A percentile compares a stretch with the other conserved stretches of the same genome.
Evolutionary conservation across 2,888 invertebrate genomes (phyloP).

Genomic region (Frankliniella intonsa): DNA sequence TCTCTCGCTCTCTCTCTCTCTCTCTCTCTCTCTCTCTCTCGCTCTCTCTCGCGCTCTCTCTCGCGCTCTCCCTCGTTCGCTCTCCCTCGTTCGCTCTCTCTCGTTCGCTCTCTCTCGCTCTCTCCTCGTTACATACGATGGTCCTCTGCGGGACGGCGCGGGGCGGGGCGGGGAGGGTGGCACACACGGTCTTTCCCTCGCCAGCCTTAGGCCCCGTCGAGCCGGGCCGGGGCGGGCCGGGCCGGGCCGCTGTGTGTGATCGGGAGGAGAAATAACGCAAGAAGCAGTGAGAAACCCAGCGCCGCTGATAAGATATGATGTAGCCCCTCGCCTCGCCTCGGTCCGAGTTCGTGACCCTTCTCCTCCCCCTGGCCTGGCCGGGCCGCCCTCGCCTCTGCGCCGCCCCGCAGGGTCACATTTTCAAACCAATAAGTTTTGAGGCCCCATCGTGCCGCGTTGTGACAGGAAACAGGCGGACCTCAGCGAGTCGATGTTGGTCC

Average conservation of each 20-base stretch:
- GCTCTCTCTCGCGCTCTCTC: too few species aligned
- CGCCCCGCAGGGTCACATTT: not conserved
- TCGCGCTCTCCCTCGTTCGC: too few species aligned
- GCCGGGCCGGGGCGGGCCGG: not conserved
- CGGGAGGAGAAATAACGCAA: conserved; percentile 7
- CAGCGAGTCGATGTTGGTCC: too few species aligned
- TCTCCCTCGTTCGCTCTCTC: too few species aligned
- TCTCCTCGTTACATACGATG: too few species aligned
- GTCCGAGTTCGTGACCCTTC: conserved; percentile 14
- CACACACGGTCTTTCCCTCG: not conserved
- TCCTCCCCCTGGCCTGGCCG: not conserved
- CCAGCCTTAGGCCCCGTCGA: not conserved
- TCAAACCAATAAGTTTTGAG: too few species aligned
- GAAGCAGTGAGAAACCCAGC: not conserved
- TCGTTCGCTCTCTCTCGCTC: too few species aligned
- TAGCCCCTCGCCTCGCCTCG: not conserved
- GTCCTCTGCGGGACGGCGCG: not conserved
- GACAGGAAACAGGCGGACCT: too few species aligned
- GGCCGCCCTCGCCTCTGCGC: too few species aligned
- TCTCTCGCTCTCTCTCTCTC: too few species aligned
- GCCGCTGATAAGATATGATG: not conserved
- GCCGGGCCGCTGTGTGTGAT: not conserved
- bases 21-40: too few species aligned
- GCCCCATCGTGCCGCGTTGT: too few species aligned
- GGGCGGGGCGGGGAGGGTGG: not conserved